Evolutionary conservation across 30 jellyfish, hydroid and myxozoan species (phyloP).

Genomic region (Catostylus mosaicus): DNA sequence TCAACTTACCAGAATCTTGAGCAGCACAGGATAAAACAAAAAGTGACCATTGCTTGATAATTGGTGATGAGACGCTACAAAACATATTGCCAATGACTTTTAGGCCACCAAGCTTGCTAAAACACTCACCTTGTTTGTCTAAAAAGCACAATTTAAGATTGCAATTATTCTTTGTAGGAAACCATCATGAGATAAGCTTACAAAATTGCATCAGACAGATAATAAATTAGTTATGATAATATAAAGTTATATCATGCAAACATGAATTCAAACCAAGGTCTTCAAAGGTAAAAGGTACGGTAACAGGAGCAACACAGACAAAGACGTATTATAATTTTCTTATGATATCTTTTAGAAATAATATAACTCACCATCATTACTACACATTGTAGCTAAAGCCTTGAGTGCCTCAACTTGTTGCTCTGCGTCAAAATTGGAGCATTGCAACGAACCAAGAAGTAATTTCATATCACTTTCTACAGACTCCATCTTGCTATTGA

Average conservation of each 20-base stretch:
- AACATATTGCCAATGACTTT: conserved; percentile 55
- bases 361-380: too few relatives aligned
- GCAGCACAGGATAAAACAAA: conserved; percentile 79
- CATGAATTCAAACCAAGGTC: too few relatives aligned
- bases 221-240: too few relatives aligned
- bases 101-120: conserved; percentile 64
- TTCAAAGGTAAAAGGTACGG: too few relatives aligned
- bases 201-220: too few relatives aligned
- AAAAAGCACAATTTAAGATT: neutral
- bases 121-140: conserved; percentile 63
- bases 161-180: too few relatives aligned
- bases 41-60: conserved; percentile 65
- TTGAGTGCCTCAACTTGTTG: conserved; percentile 82
- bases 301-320: too few relatives aligned
- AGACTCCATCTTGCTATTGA: conserved; percentile 57
- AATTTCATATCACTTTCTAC: conserved; percentile 74
- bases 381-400: conserved; percentile 78
- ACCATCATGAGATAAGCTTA: too few relatives aligned
- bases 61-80: conserved; percentile 24
- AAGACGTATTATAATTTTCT: too few relatives aligned
- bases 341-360: too few relatives aligned
- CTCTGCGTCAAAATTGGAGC: conserved; percentile 53
- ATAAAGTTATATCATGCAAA: too few relatives aligned
- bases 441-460: conserved; percentile 66
- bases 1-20: conserved; percentile 44